phyloP scores from a whole-genome alignment of 1,140 invertebrate species.

The Macrocentrus cingulum region DNA sequence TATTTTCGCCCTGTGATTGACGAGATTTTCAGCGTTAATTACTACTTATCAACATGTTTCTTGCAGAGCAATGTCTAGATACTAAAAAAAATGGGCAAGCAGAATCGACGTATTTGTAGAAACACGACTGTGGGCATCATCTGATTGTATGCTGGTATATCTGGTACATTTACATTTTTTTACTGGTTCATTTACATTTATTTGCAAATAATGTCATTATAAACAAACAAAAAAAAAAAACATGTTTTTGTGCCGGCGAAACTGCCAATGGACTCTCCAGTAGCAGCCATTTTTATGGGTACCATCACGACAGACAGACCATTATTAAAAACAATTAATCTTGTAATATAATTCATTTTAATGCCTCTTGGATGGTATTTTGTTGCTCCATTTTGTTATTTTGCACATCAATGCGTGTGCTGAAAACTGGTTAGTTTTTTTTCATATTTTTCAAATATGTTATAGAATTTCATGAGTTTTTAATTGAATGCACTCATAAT shows the following conservation, averaged over 20 bases:
- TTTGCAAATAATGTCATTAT: slow-evolving; percentile 34
- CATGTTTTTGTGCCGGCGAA: not conserved
- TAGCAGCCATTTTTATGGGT: too few relatives aligned
- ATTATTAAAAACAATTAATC: too few relatives aligned
- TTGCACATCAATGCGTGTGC: too few relatives aligned
- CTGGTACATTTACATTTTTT: slow-evolving; percentile 55
- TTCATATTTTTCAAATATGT: too few relatives aligned
- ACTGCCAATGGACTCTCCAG: not conserved
- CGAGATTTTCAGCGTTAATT: slow-evolving; percentile 27
- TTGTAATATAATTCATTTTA: too few relatives aligned
- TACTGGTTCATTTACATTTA: slow-evolving; percentile 46
- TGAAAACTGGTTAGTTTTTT: too few relatives aligned
- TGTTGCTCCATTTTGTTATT: too few relatives aligned
- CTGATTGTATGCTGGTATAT: slow-evolving; percentile 53
- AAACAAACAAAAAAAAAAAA: not conserved
- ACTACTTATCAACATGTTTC: slow-evolving; percentile 50
- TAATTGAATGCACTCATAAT: too few relatives aligned
- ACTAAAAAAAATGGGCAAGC: slow-evolving; percentile 58
- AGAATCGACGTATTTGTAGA: slow-evolving; percentile 58
- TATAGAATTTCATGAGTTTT: too few relatives aligned
- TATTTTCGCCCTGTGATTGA: slow-evolving; percentile 22
- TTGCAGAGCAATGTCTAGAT: slow-evolving; percentile 57
- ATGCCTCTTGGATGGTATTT: too few relatives aligned
- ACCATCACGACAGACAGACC: too few relatives aligned
- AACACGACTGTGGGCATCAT: slow-evolving; percentile 50